Conservation (phyloP, 1,140 invertebrate genomes). For the Rhizoglyphus robini region DNA sequence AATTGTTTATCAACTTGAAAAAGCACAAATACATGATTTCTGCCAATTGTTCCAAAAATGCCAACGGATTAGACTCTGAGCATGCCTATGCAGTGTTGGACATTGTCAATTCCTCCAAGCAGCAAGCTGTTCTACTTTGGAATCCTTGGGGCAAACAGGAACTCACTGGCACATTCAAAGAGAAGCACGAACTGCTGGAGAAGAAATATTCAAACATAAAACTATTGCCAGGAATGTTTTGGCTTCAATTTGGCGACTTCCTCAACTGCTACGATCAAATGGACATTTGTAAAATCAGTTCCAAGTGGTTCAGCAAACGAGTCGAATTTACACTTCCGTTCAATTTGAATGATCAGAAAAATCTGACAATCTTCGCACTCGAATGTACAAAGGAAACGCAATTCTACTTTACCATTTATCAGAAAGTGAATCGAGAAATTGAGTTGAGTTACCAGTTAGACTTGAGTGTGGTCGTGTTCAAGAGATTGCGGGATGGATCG, state of each 20-base stretch:
- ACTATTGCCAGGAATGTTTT: background rate
- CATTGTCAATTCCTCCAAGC: background rate
- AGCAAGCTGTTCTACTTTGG: background rate
- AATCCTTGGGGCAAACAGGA: constrained; percentile 11
- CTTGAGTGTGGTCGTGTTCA: background rate
- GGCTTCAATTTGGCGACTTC: background rate
- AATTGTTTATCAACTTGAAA: background rate
- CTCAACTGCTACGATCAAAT: background rate
- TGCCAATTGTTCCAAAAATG: background rate
- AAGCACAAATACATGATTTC: background rate
- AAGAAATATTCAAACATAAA: no score
- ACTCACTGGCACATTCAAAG: background rate
- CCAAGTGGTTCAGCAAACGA: background rate
- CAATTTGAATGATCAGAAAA: background rate
- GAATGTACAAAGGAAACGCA: background rate
- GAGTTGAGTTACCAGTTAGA: background rate
- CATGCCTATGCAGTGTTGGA: constrained; percentile 6
- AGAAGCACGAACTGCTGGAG: background rate
- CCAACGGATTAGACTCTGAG: background rate
- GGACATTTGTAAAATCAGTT: background rate
- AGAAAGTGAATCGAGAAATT: background rate
- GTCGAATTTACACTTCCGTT: constrained; percentile 2
- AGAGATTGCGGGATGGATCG: background rate
- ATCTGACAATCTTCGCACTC: background rate
- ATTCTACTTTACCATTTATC: constrained; percentile 5